Evolutionary conservation across 2,113 vertebrate species (phyloP).

Genomic region (Nibea coibor): DNA sequence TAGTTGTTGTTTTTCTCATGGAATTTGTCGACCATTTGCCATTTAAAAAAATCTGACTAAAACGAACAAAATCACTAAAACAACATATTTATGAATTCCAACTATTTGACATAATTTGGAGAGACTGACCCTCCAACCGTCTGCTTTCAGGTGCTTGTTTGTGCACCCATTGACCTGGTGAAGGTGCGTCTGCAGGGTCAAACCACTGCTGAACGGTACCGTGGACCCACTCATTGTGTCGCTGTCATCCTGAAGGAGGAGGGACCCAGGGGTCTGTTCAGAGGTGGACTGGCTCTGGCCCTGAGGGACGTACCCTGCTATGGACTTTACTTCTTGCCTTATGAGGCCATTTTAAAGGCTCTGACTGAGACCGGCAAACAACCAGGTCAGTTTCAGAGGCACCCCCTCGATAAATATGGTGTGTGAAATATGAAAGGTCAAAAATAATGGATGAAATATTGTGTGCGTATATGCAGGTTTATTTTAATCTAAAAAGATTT

Average conservation of each 20-base stretch:
- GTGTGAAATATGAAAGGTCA: not conserved
- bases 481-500: not conserved
- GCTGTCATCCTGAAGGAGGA: conserved; percentile 81
- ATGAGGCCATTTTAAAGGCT: conserved; percentile 78
- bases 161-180: conserved; percentile 87
- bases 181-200: conserved; percentile 90
- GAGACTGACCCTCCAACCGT: not conserved
- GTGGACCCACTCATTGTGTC: conserved; percentile 83
- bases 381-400: conserved; percentile 75
- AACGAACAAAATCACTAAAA: not conserved
- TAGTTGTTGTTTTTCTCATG: not conserved
- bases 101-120: not conserved
- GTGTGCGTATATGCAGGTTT: no score
- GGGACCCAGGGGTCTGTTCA: conserved; percentile 83
- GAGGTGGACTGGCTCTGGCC: conserved; percentile 82
- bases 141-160: conserved; percentile 77
- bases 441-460: not conserved
- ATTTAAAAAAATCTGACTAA: not conserved
- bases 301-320: conserved; percentile 85
- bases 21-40: no score
- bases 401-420: not conserved
- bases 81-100: not conserved
- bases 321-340: conserved; percentile 87
- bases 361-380: conserved; percentile 73
- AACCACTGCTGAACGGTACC: conserved; percentile 70